Base-by-base conservation (phyloP, 2,797 vertebrate species). In the Pteropus rufus region DNA sequence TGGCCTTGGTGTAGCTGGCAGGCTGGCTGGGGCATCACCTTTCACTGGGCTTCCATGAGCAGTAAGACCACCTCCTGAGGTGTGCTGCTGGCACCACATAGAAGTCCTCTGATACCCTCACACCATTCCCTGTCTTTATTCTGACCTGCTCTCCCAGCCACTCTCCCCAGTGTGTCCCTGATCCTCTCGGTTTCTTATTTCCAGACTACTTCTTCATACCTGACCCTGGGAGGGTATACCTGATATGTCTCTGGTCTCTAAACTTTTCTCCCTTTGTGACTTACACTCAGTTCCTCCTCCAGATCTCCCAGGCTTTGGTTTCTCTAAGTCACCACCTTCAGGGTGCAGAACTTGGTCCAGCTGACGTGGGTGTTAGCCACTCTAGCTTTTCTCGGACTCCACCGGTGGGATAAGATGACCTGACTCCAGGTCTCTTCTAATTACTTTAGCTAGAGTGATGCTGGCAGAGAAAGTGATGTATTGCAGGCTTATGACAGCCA, bases 401-500 rank as follows among this genome's bases (percentile, higher is more conserved):
- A 11, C 73, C 44, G 29, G 14, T 80, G 72, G 62, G 69, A 58
- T 7, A 11, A 89, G 86, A 93, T 95, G 65, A 69, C 82, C 12
- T 34, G 58, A 67, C 76, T 69, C 34, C 19, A 36, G 49, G 49
- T 88, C 73, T 95, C 72, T 23, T 86, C 73, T 93, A 84, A 92
- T 87, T 80, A 39, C 72, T 82, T 91, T 41, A 46, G 80, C 10
- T 41, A 54, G 85, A 86, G 46, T 83, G 80, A 91, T 76, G 29
- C 36, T 36, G 88, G 87, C 91, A 92, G 92, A 80, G 80, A 89
- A 77, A 76, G 77, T 86, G 95, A 95, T 94, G n/a, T 58, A 87
- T 77, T 73, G 70, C 54, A 44, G 89, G n/a, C 89, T 36, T 14
- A 79, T 0, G 0, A 21, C 88, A 94, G 70, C 54, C 77, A 79